Evolutionary conservation across 1,140 invertebrate genomes (phyloP), one percentile per base, ranked within the genome.

Genomic region (Episyrphus balteatus): DNA sequence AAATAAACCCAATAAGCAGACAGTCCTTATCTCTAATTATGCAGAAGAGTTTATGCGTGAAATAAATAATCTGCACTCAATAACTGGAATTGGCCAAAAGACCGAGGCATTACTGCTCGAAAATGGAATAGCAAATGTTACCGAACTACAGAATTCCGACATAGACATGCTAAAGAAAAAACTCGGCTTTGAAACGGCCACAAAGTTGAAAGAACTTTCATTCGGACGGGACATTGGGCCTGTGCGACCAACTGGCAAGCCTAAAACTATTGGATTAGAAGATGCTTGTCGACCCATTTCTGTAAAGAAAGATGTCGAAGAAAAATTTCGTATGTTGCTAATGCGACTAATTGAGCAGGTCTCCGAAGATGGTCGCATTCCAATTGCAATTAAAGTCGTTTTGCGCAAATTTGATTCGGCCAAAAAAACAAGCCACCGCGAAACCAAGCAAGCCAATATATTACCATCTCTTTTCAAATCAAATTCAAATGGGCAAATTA

Each of bases 1-100:
- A 40, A 73, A 88, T 55, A 87, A 87, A 67, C 84, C 88, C 3
- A 83, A 89, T 66, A 77, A 86, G 54, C 88, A 91, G 59, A 90
- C 87, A 9, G 71, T 81, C 13, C 64, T 90, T 42, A 86, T 79
- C 51, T 84, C 87, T 17, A 77, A 77, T 48, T 74, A 77, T 54
- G 77, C 75, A 13, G 55, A 70, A 21, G 64, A 72, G 30, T 75
- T 89, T 48, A 76, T 92, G 69, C 71, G 74, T 1, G 73, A 74
- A 30, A 66, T 83, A 30, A 69, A 72, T 18, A 71, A 71, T 55
- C 63, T 84, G 11, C 71, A 74, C 9, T 72, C 72, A 47, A 80
- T 88, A 56, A 83, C 84, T 33, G 83, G 84, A 31, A 80, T 88
- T 53, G 85, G 85, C 1, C 71, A 75, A 39, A 81, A 80, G 55